Percentiles rank a stretch among this genome's conserved stretches.
Conservation (phyloP, 2,888 invertebrate genomes). For the Fragum fragum region DNA sequence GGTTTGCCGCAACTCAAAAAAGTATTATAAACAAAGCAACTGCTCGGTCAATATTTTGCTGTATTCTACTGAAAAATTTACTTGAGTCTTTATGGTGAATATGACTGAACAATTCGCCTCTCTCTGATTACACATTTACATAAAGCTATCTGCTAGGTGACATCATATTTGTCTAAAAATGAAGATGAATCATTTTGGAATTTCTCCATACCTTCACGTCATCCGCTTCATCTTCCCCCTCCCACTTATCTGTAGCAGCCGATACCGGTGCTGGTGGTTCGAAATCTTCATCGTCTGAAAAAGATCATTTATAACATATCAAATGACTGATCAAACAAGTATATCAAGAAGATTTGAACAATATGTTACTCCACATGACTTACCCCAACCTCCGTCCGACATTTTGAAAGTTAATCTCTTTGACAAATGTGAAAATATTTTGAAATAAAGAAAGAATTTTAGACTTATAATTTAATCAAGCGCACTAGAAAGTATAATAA, state of each 20-base stretch:
- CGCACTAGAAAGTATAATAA: no score
- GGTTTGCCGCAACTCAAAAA: no score
- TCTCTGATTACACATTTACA: no score
- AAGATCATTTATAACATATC: conserved; percentile 11
- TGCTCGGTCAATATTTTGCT: no score
- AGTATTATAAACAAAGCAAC: no score
- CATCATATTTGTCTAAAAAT: no score
- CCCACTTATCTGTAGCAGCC: conserved; percentile 83
- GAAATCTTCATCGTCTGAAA: conserved; percentile 85
- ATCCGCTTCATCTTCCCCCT: conserved; percentile 86
- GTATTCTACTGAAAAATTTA: no score
- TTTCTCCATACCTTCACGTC: conserved; percentile 83
- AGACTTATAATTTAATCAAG: no score
- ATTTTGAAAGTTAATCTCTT: conserved; percentile 53
- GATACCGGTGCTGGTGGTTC: conserved; percentile 74
- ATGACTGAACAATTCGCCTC: no score
- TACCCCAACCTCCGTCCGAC: conserved; percentile 68
- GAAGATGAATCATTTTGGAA: not conserved
- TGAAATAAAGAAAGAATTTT: no score
- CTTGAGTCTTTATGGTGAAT: no score
- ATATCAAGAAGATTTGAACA: not conserved
- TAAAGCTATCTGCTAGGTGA: no score
- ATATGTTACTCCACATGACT: conserved; percentile 61
- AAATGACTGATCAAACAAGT: not conserved
- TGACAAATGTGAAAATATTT: not conserved